A percentile compares a stretch with the other conserved stretches of the same genome.
Conservation (phyloP, 2,113 vertebrate genomes). For the Cygnus buccinator region DNA sequence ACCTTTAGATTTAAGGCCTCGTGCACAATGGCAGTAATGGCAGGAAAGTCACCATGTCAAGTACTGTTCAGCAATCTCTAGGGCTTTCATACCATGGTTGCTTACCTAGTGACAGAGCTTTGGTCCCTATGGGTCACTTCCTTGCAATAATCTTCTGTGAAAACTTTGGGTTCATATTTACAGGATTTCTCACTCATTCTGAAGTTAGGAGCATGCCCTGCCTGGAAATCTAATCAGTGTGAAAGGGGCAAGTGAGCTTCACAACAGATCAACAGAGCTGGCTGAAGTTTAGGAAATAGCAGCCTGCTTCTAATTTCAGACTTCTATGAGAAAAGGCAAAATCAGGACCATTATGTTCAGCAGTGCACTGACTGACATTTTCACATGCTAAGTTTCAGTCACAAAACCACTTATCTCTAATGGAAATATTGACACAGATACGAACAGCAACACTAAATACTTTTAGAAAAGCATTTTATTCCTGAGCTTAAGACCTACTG, state of each 20-base stretch:
- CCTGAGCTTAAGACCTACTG: slow-evolving; percentile 13
- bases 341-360: background rate
- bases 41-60: background rate
- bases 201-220: rapidly evolving
- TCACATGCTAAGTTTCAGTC: slow-evolving; percentile 7
- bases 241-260: background rate
- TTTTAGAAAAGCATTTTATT: slow-evolving; percentile 45
- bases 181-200: background rate
- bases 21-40: rapidly evolving
- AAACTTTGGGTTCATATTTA: background rate
- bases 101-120: background rate
- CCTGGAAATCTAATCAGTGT: background rate
- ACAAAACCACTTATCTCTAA: slow-evolving; percentile 19
- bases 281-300: background rate
- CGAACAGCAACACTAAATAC: slow-evolving; percentile 4
- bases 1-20: background rate
- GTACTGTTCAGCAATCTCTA: background rate
- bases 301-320: background rate
- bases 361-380: background rate
- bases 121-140: background rate
- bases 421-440: slow-evolving; percentile 46
- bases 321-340: background rate
- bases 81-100: background rate
- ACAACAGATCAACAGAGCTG: background rate
- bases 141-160: background rate